These are phyloP conservation scores for Napeogenes inachia DNA, from an alignment of 2,888 invertebrate genomes.

Conservation along the genomic window DNA sequence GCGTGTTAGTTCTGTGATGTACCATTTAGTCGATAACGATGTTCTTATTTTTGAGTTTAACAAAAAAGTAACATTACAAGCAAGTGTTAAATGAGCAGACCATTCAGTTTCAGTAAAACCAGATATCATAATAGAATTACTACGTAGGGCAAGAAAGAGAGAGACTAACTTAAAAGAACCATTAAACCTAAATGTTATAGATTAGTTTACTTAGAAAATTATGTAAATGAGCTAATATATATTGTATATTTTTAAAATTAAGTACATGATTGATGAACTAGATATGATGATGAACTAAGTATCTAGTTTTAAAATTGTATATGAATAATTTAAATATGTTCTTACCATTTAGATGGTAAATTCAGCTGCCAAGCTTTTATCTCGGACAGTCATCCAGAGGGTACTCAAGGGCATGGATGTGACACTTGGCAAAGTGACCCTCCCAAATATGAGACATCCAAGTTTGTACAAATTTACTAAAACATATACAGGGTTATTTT, in stretches of 20 bases:
- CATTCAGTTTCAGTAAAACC: too few species aligned
- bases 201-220: too few species aligned
- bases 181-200: neutral
- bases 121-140: too few species aligned
- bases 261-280: too few species aligned
- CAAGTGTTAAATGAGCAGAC: too few species aligned
- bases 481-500: neutral
- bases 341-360: slow-evolving; percentile 55
- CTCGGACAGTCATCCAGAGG: slow-evolving; percentile 48
- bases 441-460: slow-evolving; percentile 56
- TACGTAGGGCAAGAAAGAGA: too few species aligned
- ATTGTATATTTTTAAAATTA: too few species aligned
- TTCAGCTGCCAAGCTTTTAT: slow-evolving; percentile 50
- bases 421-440: slow-evolving; percentile 52
- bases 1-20: slow-evolving; percentile 3
- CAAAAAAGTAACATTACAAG: neutral
- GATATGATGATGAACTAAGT: too few species aligned
- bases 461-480: slow-evolving; percentile 44
- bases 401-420: slow-evolving; percentile 60
- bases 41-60: neutral
- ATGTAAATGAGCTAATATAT: too few species aligned
- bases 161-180: neutral
- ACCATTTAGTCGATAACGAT: neutral
- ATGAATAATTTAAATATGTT: neutral
- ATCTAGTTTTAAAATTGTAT: neutral